Base-by-base conservation (phyloP, 2,113 vertebrate species). In the Aplodontia rufa region DNA sequence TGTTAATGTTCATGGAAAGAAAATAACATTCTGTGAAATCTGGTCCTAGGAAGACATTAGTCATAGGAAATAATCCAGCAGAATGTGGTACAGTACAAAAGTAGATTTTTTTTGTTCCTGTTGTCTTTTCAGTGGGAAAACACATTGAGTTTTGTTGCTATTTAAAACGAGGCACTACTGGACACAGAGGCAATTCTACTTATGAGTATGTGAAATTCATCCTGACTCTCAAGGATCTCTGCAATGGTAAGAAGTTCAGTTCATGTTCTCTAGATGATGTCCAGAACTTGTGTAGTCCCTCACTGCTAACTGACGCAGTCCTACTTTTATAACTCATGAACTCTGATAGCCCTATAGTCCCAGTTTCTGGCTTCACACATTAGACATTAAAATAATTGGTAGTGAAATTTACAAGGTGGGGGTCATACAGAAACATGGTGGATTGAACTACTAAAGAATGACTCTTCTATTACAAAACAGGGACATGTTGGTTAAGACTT, bases 121-220 rank as follows among this genome's bases (percentile, higher is more conserved):
- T 96, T 58, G 95, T 97, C 79, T 55, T 98, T 98, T 92, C 97
- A 99, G 99, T 95, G 32, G 99, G 99, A 97, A 98, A 98, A 45
- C 99, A 99, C 95, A 97, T 99, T 96, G 99, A 99, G 86, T 99
- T 99, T 98, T 99, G 99, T 97, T 99, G 99, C 98, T 99, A 99
- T 98, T 98, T 99, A 97, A 99, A 98, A 97, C 98, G 99, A 99
- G 99, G 99, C 95, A 98, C 98, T 92, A 97, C 98, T 85, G 98
- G 99, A 94, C 98, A 98, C 62, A 98, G 98, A 96, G 98, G 98
- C 45, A 97, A 94, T 4, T 97, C 98, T 94, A 98, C 98, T 14
- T 99, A 99, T 37, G 99, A 99, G 97, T 99, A 99, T 95, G 99
- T 99, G 94, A 99, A 99, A 98, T 99, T 99, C 97, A 98, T 99